phyloP scores from a whole-genome alignment of 1,140 invertebrate species.

The Drosophila teissieri region DNA sequence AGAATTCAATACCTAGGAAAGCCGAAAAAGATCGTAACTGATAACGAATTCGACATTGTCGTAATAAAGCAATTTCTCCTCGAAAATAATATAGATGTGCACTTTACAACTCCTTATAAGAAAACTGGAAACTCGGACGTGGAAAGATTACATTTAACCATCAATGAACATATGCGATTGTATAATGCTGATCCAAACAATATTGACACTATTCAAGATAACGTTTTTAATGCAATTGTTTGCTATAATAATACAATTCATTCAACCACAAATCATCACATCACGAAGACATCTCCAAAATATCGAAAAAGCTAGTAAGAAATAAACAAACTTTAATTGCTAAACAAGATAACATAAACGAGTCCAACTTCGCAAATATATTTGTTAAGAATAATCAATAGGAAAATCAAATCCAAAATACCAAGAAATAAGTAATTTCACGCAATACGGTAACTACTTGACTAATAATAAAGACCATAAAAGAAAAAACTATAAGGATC shows the following conservation, averaged over 20 bases:
- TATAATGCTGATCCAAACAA: slow-evolving; percentile 8
- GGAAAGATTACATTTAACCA: slow-evolving; percentile 5
- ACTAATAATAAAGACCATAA: slow-evolving; percentile 7
- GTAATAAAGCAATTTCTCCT: not conserved
- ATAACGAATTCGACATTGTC: not conserved
- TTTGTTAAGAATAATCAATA: slow-evolving; percentile 12
- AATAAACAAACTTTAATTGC: slow-evolving; percentile 2
- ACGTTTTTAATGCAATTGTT: slow-evolving; percentile 4
- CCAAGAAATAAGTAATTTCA: slow-evolving; percentile 9
- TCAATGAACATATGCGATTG: slow-evolving; percentile 3
- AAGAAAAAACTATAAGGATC: too few species aligned
- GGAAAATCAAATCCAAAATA: slow-evolving; percentile 12
- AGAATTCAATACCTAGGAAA: slow-evolving; percentile 13
- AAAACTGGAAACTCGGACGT: slow-evolving; percentile 6
- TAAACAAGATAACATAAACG: too few species aligned
- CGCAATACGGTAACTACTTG: slow-evolving; percentile 4
- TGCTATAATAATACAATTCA: slow-evolving; percentile 8
- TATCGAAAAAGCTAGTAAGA: not conserved
- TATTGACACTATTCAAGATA: slow-evolving; percentile 6
- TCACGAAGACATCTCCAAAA: not conserved
- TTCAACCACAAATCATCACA: not conserved
- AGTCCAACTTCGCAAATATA: not conserved
- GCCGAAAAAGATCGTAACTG: slow-evolving; percentile 9
- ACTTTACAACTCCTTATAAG: slow-evolving; percentile 3
- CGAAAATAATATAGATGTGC: not conserved